Evolutionary conservation across 2,113 vertebrate genomes (phyloP).

Genomic region (Odontophorus gujanensis): DNA sequence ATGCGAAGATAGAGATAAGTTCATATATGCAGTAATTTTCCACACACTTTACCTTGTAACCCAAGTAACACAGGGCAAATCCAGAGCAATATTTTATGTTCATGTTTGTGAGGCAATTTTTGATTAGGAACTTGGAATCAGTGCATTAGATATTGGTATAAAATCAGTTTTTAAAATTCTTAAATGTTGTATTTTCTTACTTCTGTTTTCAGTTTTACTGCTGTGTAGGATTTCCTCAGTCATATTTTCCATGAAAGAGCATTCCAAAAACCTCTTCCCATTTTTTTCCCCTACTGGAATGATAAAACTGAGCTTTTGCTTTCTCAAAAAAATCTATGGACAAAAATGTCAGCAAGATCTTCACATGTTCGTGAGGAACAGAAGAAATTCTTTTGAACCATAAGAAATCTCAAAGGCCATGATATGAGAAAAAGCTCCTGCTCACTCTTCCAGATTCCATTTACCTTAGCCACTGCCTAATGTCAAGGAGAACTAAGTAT

Average conservation of each 20-base stretch:
- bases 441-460: not conserved
- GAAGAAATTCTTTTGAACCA: not conserved
- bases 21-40: not conserved
- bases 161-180: not conserved
- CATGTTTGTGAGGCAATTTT: not conserved
- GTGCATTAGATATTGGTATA: not conserved
- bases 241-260: not conserved
- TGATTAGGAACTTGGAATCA: not conserved
- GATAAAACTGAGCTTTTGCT: not conserved
- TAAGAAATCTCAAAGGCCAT: not conserved
- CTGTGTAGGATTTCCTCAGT: not conserved
- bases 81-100: not conserved
- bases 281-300: not conserved
- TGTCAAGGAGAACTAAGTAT: not conserved
- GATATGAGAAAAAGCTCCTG: not conserved
- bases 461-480: not conserved
- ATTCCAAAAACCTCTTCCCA: not conserved
- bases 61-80: rapidly evolving
- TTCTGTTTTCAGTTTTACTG: not conserved
- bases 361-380: not conserved
- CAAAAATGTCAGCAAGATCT: not conserved
- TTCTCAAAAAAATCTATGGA: not conserved
- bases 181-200: rapidly evolving
- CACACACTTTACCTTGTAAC: not conserved
- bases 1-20: not conserved